A percentile compares a stretch with the other conserved stretches of the same genome.
Conservation (phyloP, 1,140 invertebrate species). For the Homarus americanus region DNA sequence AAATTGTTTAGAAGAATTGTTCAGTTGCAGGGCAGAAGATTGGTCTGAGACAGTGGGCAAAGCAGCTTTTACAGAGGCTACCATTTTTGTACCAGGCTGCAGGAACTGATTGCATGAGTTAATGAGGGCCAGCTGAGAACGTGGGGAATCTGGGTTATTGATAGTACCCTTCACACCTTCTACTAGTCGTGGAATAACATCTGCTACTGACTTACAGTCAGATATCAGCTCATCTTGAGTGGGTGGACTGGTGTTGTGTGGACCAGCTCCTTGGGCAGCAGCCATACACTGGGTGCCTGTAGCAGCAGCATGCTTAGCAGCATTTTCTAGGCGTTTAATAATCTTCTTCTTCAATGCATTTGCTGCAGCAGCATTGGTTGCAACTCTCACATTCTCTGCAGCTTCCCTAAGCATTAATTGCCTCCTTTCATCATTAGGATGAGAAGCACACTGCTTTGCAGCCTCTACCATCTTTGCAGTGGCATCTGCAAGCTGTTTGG, state of each 20-base stretch:
- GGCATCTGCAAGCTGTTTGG: constrained; percentile 95
- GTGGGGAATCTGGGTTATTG: constrained; percentile 85
- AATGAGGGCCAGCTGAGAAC: constrained; percentile 89
- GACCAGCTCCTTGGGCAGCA: constrained; percentile 84
- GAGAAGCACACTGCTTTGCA: constrained; percentile 92
- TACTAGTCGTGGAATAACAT: constrained; percentile 89
- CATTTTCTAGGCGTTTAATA: constrained; percentile 82
- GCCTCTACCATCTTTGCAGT: constrained; percentile 98
- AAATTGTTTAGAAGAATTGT: constrained; percentile 86
- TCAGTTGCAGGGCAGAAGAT: constrained; percentile 85
- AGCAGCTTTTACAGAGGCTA: constrained; percentile 86
- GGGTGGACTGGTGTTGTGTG: constrained; percentile 84
- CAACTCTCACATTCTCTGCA: constrained; percentile 93
- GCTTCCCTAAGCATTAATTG: constrained; percentile 91
- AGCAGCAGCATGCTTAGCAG: constrained; percentile 91
- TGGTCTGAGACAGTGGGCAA: constrained; percentile 92
- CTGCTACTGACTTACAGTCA: constrained; percentile 87
- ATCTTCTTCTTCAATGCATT: constrained; percentile 89
- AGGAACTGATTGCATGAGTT: constrained; percentile 92
- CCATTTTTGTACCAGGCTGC: constrained; percentile 82
- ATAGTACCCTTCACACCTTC: constrained; percentile 88
- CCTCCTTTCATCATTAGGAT: constrained; percentile 85
- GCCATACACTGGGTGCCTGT: constrained; percentile 94
- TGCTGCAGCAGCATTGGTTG: constrained; percentile 89
- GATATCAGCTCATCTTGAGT: constrained; percentile 87